A percentile compares a stretch with the other conserved stretches of the same genome.
Conservation (phyloP, 2,888 invertebrate species). For the Eustalomyia histrio region DNA sequence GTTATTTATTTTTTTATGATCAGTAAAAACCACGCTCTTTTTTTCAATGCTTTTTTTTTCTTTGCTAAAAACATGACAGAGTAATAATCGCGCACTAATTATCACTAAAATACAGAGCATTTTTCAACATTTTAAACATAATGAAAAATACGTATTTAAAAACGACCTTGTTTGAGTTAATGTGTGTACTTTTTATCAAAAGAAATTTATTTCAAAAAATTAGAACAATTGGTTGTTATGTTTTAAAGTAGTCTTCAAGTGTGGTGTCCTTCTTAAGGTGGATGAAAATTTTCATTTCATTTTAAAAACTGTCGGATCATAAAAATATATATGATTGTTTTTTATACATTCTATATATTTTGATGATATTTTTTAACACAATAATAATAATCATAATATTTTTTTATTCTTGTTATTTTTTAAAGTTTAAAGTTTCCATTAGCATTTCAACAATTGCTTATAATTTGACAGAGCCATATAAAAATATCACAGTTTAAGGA, state of each 20-base stretch:
- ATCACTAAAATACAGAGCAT: conserved; percentile 67
- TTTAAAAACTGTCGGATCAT: conserved; percentile 59
- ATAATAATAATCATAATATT: too few species aligned
- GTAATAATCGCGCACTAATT: conserved; percentile 73
- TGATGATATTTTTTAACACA: conserved; percentile 38
- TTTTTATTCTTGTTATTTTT: too few species aligned
- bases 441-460: too few species aligned
- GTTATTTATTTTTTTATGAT: conserved; percentile 64
- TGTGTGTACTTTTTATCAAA: conserved; percentile 52
- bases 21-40: conserved; percentile 34
- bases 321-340: conserved; percentile 34
- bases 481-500: too few species aligned
- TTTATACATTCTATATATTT: conserved; percentile 14
- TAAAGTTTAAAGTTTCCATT: too few species aligned
- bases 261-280: conserved; percentile 27
- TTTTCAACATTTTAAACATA: conserved; percentile 32
- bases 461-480: too few species aligned
- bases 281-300: conserved; percentile 30
- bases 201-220: conserved; percentile 74
- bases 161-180: conserved; percentile 68
- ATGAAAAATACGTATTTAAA: background rate
- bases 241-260: conserved; percentile 16
- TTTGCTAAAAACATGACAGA: conserved; percentile 56
- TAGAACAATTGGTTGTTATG: conserved; percentile 68
- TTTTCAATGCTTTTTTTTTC: conserved; percentile 43